Percentiles rank a stretch among this genome's conserved stretches.
Evolutionary conservation across 2,113 vertebrate species (phyloP).

Genomic region (Fulica atra): DNA sequence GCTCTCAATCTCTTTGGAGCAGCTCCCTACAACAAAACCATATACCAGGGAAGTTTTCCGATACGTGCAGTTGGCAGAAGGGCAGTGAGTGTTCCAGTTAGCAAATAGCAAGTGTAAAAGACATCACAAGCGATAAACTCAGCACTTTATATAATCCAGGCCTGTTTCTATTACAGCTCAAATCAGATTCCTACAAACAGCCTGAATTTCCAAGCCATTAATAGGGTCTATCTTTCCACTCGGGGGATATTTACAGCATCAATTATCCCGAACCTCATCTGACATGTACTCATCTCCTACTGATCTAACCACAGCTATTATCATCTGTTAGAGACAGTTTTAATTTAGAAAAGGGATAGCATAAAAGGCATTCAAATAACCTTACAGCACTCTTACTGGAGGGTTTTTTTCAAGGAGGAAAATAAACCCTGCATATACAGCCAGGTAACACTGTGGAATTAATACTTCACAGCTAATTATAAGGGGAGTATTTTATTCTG

Average conservation of each 20-base stretch:
- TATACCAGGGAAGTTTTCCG: background rate
- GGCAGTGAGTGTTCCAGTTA: background rate
- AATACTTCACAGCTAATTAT: background rate
- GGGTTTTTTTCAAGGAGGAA: background rate
- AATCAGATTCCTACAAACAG: background rate
- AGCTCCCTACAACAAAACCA: background rate
- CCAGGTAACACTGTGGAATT: background rate
- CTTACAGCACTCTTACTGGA: background rate
- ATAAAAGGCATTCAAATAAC: background rate
- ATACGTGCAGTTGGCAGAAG: fast-evolving
- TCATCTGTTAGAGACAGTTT: background rate
- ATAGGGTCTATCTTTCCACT: background rate
- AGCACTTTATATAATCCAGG: background rate
- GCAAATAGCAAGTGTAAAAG: background rate
- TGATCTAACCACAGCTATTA: background rate
- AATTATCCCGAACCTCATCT: background rate
- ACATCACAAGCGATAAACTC: background rate
- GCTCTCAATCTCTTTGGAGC: background rate
- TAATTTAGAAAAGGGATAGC: background rate
- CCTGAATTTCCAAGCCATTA: background rate
- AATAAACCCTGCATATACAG: background rate
- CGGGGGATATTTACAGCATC: background rate
- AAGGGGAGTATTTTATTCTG: background rate
- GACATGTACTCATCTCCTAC: background rate
- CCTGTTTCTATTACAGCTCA: background rate